A percentile compares a stretch with the other conserved stretches of the same genome.
phyloP scores from a whole-genome alignment of 2,797 vertebrate species.

The Chromobotia macracanthus region DNA sequence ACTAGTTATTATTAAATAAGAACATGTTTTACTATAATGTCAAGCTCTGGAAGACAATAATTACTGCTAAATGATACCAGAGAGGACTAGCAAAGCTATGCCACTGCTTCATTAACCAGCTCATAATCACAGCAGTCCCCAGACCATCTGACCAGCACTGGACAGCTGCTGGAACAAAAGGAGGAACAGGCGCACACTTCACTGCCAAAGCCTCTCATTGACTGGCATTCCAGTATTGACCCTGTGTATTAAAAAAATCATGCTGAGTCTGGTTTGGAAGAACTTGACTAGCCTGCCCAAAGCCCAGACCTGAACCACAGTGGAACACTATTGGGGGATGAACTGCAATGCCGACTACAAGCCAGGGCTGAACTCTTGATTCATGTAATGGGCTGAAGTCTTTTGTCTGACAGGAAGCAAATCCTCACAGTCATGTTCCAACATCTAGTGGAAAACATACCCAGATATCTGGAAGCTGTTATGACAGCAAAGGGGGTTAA shows the following conservation, averaged over 20 bases:
- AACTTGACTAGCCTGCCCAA: background rate
- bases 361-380: background rate
- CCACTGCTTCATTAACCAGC: conserved; percentile 64
- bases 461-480: too few species aligned
- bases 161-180: conserved; percentile 36
- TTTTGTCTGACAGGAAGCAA: too few species aligned
- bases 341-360: background rate
- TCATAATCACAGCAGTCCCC: conserved; percentile 46
- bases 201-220: conserved; percentile 39
- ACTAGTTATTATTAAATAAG: conserved; percentile 70
- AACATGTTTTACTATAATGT: conserved; percentile 66
- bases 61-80: conserved; percentile 55
- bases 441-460: too few species aligned
- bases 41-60: conserved; percentile 51
- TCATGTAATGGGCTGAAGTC: too few species aligned
- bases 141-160: conserved; percentile 37
- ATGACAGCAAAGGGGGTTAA: too few species aligned
- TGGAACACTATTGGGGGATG: background rate
- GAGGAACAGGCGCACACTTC: conserved; percentile 29
- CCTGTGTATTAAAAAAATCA: background rate
- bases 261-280: background rate
- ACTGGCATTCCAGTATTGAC: conserved; percentile 27
- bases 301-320: too few species aligned
- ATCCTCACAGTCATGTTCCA: too few species aligned
- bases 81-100: conserved; percentile 52